Evolutionary conservation across 2,888 invertebrate species (phyloP), one percentile per base, ranked within the genome.

Genomic region (Ormyrus rosae): DNA sequence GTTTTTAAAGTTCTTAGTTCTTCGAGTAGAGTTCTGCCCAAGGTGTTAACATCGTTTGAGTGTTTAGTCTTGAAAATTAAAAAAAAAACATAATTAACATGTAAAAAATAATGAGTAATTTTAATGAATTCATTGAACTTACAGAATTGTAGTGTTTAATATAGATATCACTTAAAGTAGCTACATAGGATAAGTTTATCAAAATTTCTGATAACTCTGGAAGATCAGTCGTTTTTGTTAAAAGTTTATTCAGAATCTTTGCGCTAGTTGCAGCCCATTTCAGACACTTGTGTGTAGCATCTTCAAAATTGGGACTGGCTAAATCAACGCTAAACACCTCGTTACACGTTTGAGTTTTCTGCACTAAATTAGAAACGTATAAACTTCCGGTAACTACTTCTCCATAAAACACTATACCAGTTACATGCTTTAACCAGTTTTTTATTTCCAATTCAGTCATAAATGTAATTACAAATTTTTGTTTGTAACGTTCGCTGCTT

Each of bases 91-190:
- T 19, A 53, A 46, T 63, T 34, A 11, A 46, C 11, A 48, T 46
- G 0, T 71, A 13, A 7, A 70, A 79, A 51, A 34, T 34, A 4
- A 34, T 34, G 4, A 34, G 0, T 13, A 53, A 77, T 70, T 61
- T 61, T 34, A 19, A 34, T 4, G 34, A 34, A 3, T 1, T 34
- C 6, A 34, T 58, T 48, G 10, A 78, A 79, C 77, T 90, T 86
- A 92, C 91, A 78, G 89, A 91, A 88, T 90, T 91, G 85, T 91
- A 92, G 85, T 92, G 88, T 58, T 86, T 84, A 10, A 87, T 84
- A 81, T 92, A 91, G 73, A 89, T 86, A 69, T 89, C 85, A 13
- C 89, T 88, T 7, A 91, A 76, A 58, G 89, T 85, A 55, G 90
- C 84, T 78, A 89, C 89, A 82, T 91, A 88, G 53, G 91, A 83